Conservation (phyloP, 2,888 invertebrate species). For the Saturnia pavonia region DNA sequence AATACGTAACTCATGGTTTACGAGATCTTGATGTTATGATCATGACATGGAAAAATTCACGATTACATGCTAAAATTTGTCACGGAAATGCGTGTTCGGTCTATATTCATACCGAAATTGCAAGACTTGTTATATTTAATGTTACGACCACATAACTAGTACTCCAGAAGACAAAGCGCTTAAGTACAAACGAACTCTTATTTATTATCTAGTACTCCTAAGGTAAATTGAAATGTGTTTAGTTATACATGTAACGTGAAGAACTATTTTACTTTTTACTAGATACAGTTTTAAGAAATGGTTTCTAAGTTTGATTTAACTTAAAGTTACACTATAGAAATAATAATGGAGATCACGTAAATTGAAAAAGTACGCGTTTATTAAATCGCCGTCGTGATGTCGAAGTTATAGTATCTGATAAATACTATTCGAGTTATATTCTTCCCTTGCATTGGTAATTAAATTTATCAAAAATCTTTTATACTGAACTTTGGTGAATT, state of each 20-base stretch:
- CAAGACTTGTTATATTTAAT: not conserved
- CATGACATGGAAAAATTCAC: constrained; percentile 49
- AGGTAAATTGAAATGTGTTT: not conserved
- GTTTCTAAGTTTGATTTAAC: not conserved
- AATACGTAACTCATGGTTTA: constrained; percentile 34
- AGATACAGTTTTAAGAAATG: not conserved
- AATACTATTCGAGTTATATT: too few relatives aligned
- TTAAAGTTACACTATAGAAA: too few relatives aligned
- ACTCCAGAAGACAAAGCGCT: not conserved
- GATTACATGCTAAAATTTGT: constrained; percentile 33
- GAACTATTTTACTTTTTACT: not conserved
- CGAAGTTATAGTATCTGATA: too few relatives aligned
- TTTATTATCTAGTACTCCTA: not conserved
- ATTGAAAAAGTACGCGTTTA: too few relatives aligned
- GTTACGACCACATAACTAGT: not conserved
- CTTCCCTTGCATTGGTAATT: too few relatives aligned
- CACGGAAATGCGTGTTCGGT: constrained; percentile 38
- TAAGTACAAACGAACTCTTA: not conserved
- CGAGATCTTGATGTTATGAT: constrained; percentile 29
- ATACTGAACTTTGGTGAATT: too few relatives aligned
- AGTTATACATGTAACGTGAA: too few relatives aligned
- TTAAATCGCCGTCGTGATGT: too few relatives aligned
- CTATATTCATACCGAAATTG: constrained; percentile 22
- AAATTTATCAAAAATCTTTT: too few relatives aligned
- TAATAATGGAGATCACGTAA: too few relatives aligned